Base-by-base conservation (phyloP, 2,113 vertebrate species). In the Galeopterus variegatus region DNA sequence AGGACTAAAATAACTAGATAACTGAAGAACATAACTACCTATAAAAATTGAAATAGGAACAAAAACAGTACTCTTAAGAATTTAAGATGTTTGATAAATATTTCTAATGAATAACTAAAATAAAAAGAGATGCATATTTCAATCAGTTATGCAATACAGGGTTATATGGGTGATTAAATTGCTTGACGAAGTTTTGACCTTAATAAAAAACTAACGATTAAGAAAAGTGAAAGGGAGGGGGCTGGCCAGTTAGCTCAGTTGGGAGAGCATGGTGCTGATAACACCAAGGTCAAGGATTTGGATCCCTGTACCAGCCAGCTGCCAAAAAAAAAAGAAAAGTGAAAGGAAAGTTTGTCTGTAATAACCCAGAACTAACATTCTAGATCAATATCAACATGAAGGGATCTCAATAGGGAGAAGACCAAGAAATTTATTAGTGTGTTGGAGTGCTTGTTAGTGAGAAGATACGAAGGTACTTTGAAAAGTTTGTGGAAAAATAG, bases 131-230 rank as follows among this genome's bases (percentile, higher is more conserved):
- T n/a, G 28, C 9, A 31, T 79, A 41, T 67, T 67, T 93, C 45
- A 88, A n/a, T 52, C 36, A 36, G 8, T 87, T 90, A 73, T 73
- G 48, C 5, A 45, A 76, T 50, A 79, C n/a, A 45, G 15, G 70
- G n/a, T 36, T 93, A 65, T 62, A 24, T 54, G 19, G 72, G 19
- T 83, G 28, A 62, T 93, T 88, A 73, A 93, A 45, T 58, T 10
- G 5, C 23, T 93, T 72, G 69, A 52, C 52, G 84, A 79, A 79
- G 50, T 82, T 77, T 96, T 88, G 72, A 54, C 77, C 62, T 48
- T 84, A 84, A 64, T 83, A 56, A 80, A 85, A 91, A 73, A 24
- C 72, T 84, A 31, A 96, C 24, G 52, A 67, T 36, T 33, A 80
- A 73, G 89, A 79, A 84, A 92, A 95, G 41, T 41, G 41, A 41